Evolutionary conservation across 2,888 invertebrate species (phyloP), one percentile per base, ranked within the genome.

Genomic region (Epistrophe eligans): DNA sequence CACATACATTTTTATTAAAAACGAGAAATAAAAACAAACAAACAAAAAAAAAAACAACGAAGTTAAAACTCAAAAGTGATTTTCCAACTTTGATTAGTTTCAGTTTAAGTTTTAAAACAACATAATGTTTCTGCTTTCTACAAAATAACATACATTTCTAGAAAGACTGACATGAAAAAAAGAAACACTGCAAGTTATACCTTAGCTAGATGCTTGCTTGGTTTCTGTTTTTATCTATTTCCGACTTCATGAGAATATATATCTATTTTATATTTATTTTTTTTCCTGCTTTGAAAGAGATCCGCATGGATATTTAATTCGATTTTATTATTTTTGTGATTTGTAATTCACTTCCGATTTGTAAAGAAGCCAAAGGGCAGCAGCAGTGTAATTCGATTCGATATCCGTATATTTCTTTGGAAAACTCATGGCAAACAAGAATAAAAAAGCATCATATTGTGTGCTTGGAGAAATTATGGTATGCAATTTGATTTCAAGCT

Each of bases 241-340:
- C 45, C 45, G n/a, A 32, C 24, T 38, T 38, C 38, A 24, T 0
- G 19, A 15, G 58, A 62, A 9, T 15, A 15, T n/a, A n/a, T n/a
- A n/a, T n/a, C n/a, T n/a, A n/a, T n/a, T 19, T 38, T 62, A 9
- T 15, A 2, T 24, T 0, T 62, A n/a, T 28, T 43, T 15, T 24
- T 32, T 32, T 32, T 28, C 0, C 19, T 24, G 1, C 15, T 64
- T 28, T 40, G 15, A 28, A 10, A 35, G 0, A 35, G 35, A 58
- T 58, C 24, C 62, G 11, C 43, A 62, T 62, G 43, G 64, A 45
- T 64, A 64, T 50, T 50, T 17, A 67, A 67, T 50, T 67, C 19
- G 43, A 50, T 67, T 67, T 67, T 67, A 64, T 50, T 67, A 50
- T 67, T 50, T 50, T 17, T 48, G 17, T 48, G 64, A 64, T 64